A percentile compares a stretch with the other conserved stretches of the same genome.
Evolutionary conservation across 2,888 invertebrate species (phyloP).

Genomic region (Muschampia plurimacula): DNA sequence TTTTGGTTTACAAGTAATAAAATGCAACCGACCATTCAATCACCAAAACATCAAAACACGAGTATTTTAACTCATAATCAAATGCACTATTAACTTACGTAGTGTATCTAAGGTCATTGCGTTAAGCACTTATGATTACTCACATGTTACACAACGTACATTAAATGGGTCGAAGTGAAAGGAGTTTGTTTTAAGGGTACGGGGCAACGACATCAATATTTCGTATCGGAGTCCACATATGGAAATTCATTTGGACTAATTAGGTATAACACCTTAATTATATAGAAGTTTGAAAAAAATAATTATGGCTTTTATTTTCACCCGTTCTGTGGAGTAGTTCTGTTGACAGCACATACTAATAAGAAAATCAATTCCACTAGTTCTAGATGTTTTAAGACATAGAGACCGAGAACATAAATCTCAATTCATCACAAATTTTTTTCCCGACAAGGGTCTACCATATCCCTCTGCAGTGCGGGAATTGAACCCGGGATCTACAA

Average conservation of each 20-base stretch:
- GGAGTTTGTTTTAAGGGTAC: constrained; percentile 51
- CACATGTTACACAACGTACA: constrained; percentile 61
- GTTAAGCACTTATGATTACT: constrained; percentile 56
- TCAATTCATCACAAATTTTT: too few relatives aligned
- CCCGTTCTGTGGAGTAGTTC: too few relatives aligned
- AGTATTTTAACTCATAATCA: constrained; percentile 35
- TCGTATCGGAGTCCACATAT: constrained; percentile 33
- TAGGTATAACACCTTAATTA: neutral
- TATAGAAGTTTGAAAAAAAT: neutral
- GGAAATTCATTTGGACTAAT: constrained; percentile 27
- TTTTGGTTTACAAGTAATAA: neutral
- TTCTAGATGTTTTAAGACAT: too few relatives aligned
- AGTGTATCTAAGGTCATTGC: constrained; percentile 59
- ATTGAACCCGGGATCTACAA: too few relatives aligned
- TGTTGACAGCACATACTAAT: too few relatives aligned
- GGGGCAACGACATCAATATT: constrained; percentile 35
- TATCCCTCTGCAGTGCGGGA: too few relatives aligned
- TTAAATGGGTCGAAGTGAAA: constrained; percentile 64
- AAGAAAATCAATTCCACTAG: too few relatives aligned
- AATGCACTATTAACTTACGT: constrained; percentile 34
- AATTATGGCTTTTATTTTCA: too few relatives aligned
- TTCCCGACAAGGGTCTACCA: too few relatives aligned
- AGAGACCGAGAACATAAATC: too few relatives aligned
- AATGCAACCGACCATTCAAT: neutral
- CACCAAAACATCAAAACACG: constrained; percentile 2